Conservation (phyloP, 1,140 invertebrate genomes). For the Dysdera silvatica region DNA sequence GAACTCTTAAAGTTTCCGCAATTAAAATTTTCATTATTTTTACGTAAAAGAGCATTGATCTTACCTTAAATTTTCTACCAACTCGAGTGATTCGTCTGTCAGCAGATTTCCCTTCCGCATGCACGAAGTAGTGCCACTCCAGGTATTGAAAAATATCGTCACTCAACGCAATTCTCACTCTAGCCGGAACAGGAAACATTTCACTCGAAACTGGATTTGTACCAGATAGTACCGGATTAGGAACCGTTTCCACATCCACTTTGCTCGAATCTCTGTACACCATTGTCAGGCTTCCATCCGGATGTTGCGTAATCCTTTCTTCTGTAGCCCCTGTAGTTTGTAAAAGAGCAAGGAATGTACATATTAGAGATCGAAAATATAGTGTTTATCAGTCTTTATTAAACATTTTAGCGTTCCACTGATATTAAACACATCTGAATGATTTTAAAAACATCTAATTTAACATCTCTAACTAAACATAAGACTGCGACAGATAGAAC, state of each 20-base stretch:
- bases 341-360: too few species aligned
- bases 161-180: slow-evolving; percentile 77
- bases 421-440: too few species aligned
- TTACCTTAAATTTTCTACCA: slow-evolving; percentile 29
- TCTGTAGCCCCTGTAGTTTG: slow-evolving; percentile 18
- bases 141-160: slow-evolving; percentile 85
- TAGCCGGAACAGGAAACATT: slow-evolving; percentile 69
- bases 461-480: too few species aligned
- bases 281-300: slow-evolving; percentile 20
- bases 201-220: slow-evolving; percentile 29
- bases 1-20: too few species aligned
- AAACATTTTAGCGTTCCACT: too few species aligned
- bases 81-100: slow-evolving; percentile 17
- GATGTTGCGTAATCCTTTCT: slow-evolving; percentile 21
- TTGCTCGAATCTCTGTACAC: slow-evolving; percentile 27
- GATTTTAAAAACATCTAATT: too few species aligned
- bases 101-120: slow-evolving; percentile 36
- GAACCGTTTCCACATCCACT: slow-evolving; percentile 33
- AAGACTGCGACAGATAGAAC: too few species aligned
- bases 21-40: too few species aligned
- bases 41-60: not conserved
- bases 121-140: slow-evolving; percentile 76
- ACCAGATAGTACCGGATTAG: slow-evolving; percentile 31
- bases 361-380: too few species aligned
- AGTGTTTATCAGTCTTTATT: too few species aligned